These are phyloP conservation scores for Xyrichtys novacula DNA, from an alignment of 2,797 vertebrate species.

Conservation along the genomic window DNA sequence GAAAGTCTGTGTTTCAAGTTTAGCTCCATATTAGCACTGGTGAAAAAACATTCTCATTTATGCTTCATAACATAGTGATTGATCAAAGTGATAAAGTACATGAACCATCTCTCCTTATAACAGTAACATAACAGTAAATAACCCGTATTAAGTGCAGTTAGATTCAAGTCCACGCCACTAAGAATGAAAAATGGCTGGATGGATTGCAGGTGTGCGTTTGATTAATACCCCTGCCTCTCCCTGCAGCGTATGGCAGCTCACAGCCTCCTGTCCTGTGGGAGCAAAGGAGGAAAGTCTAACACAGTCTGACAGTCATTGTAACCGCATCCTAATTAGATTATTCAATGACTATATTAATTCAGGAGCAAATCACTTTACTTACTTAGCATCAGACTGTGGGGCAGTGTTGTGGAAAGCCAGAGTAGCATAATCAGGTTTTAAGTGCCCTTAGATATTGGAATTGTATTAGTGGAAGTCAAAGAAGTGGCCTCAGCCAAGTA, in stretches of 20 bases:
- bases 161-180: neutral
- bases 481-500: conserved; percentile 39
- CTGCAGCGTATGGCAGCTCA: conserved; percentile 23
- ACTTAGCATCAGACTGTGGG: conserved; percentile 58
- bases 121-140: conserved; percentile 22
- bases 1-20: neutral
- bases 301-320: conserved; percentile 64
- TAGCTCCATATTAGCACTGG: neutral
- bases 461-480: conserved; percentile 60
- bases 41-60: conserved; percentile 10
- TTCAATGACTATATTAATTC: conserved; percentile 73
- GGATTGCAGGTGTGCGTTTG: conserved; percentile 38
- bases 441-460: conserved; percentile 64
- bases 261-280: conserved; percentile 44
- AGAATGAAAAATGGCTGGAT: conserved; percentile 18
- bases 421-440: conserved; percentile 62
- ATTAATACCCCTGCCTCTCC: conserved; percentile 42
- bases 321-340: conserved; percentile 69
- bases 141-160: conserved; percentile 1
- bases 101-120: conserved; percentile 19
- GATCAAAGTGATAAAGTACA: conserved; percentile 1
- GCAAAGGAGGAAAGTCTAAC: conserved; percentile 49
- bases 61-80: conserved; percentile 2
- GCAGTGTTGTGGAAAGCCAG: conserved; percentile 57
- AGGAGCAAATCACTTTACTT: conserved; percentile 71